Evolutionary conservation across 2,888 invertebrate genomes (phyloP).

Genomic region (Urechis unicinctus): DNA sequence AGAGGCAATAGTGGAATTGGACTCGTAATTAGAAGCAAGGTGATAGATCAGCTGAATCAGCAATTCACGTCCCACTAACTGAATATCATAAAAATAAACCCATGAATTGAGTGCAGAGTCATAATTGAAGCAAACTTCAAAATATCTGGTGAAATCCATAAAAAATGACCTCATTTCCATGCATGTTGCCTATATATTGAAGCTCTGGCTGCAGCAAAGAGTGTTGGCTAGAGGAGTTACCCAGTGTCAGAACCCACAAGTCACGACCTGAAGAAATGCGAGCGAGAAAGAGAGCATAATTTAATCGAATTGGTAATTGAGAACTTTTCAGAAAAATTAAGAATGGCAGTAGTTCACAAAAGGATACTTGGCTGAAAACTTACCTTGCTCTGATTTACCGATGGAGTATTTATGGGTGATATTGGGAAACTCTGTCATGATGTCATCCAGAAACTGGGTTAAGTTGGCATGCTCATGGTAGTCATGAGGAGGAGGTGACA

Average conservation of each 20-base stretch:
- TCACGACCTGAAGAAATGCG: conserved; percentile 64
- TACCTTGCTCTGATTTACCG: conserved; percentile 87
- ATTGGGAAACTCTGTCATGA: conserved; percentile 74
- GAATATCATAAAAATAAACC: background rate
- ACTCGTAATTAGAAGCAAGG: conserved; percentile 28
- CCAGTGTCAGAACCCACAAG: conserved; percentile 81
- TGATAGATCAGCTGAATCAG: conserved; percentile 58
- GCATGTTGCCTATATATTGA: conserved; percentile 46
- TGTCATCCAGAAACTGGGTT: conserved; percentile 73
- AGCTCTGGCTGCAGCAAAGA: conserved; percentile 29
- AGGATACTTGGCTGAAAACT: conserved; percentile 14
- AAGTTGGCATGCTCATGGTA: conserved; percentile 84
- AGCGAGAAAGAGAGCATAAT: background rate
- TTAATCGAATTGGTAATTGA: too few relatives aligned
- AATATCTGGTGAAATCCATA: background rate
- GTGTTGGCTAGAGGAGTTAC: conserved; percentile 23
- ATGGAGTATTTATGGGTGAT: conserved; percentile 87
- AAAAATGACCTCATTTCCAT: conserved; percentile 45
- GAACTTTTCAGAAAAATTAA: too few relatives aligned
- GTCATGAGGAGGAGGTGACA: too few relatives aligned
- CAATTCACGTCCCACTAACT: conserved; percentile 70
- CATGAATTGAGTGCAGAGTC: too few relatives aligned
- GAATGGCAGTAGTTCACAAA: background rate
- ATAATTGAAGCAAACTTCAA: too few relatives aligned
- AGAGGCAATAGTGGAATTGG: conserved; percentile 25